Evolutionary conservation across 2,113 vertebrate species (phyloP).

Genomic region (Mastomys coucha): DNA sequence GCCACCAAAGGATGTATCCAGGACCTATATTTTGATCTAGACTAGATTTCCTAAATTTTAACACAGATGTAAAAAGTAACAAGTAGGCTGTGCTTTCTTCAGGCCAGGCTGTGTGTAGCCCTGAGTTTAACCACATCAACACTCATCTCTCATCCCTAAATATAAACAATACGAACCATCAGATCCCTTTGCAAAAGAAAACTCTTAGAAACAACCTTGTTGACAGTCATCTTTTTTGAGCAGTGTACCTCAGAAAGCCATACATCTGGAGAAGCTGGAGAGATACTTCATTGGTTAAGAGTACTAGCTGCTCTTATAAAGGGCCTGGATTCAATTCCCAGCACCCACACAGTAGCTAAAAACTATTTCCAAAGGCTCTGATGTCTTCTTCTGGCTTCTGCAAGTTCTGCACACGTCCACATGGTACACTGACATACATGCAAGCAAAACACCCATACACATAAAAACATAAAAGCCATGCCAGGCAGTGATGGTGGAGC

Average conservation of each 20-base stretch:
- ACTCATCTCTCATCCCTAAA: background rate
- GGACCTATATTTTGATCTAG: background rate
- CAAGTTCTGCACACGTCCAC: background rate
- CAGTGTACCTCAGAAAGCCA: background rate
- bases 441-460: background rate
- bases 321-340: background rate
- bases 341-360: background rate
- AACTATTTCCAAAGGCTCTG: background rate
- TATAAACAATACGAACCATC: background rate
- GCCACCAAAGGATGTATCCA: background rate
- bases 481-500: too few relatives aligned
- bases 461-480: background rate
- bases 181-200: background rate
- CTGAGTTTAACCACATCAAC: background rate
- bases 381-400: background rate
- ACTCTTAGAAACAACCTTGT: background rate
- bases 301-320: background rate
- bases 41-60: too few relatives aligned
- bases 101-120: background rate
- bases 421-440: background rate
- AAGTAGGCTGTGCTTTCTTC: background rate
- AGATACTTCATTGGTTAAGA: background rate
- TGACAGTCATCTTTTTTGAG: background rate
- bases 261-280: background rate
- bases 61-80: background rate